Base-by-base conservation (phyloP, 2,113 vertebrate genomes). In the Gallinago media region DNA sequence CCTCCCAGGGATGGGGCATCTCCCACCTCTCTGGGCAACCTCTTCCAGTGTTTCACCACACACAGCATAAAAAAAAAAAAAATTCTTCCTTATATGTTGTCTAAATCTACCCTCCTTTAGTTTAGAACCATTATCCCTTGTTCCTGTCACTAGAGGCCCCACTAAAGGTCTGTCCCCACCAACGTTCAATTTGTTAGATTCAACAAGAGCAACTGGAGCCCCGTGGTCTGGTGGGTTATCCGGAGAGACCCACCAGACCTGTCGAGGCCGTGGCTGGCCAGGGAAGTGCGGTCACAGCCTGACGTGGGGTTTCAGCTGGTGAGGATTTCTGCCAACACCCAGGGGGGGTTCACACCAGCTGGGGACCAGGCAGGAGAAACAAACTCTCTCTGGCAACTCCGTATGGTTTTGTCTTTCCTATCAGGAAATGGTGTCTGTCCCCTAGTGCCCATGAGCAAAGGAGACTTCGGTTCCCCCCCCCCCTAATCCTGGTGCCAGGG, bases 341-440 rank as follows among this genome's bases (percentile, higher is more conserved):
- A 1, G 67, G n/a, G 76, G 81, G 76, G 91, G 94, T 96, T 97
- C 95, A 93, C 96, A 97, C 34, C 0, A 73, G 20, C 47, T 75
- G 4, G 1, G 89, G 50, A 81, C 61, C 82, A 79, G 92, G 40
- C 61, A 92, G 63, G 16, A 36, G 59, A 75, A 63, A 68, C 25
- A 73, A 94, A 92, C 58, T 70, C 29, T 78, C 52, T 63, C 61
- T 96, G 96, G 84, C 96, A 97, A 70, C 32, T 65, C 85, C 95
- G 4, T 96, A 94, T 93, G 96, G 65, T 92, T 95, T 95, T 96
- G 72, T 94, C 96, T 79, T 52, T 94, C 66, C 61, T 58, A 74
- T 84, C 84, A 93, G 66, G 61, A 31, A 90, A 52, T 50, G 19
- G 34, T 15, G 11, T 94, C 66, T 2, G 0, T 78, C 42, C 40